Base-by-base conservation (phyloP, 2,888 invertebrate species). In the Rhagophthalmus giganteus region DNA sequence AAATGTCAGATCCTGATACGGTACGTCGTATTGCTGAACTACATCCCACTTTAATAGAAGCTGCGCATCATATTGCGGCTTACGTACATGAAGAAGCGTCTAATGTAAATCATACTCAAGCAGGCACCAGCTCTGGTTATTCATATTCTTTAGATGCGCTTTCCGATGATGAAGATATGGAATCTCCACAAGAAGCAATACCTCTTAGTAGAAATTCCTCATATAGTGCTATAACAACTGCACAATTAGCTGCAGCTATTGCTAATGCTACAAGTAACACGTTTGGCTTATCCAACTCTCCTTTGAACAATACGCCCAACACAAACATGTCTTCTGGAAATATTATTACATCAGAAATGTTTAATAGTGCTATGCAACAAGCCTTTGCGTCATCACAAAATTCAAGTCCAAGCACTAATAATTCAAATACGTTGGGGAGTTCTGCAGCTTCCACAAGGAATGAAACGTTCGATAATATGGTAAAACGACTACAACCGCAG, bases 291-390 rank as follows among this genome's bases (percentile, higher is more conserved):
- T 61, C 66, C 11, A 67, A 62, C 53, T 64, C 64, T 13, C 66
- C 16, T 54, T 61, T 41, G 60, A 46, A 52, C 8, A 54, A n/a
- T n/a, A n/a, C n/a, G n/a, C n/a, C n/a, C n/a, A n/a, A n/a, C n/a
- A n/a, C n/a, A n/a, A n/a, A n/a, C n/a, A n/a, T n/a, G n/a, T n/a
- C n/a, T n/a, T n/a, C n/a, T n/a, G n/a, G n/a, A n/a, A n/a, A n/a
- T n/a, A 59, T 84, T 28, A 89, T 91, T 39, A 87, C 90, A 0
- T 79, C 84, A 1, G 89, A 90, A 68, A 86, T 90, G 82, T 88
- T 92, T 67, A 86, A 82, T 39, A 87, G 85, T 69, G 91, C 90
- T 2, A 83, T 88, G 70, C 81, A 84, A 44, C 86, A 87, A 60
- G 90, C 88, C 2, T 80, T 86, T 46, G 66, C 66, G 8, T 54